Base-by-base conservation (phyloP, 2,797 vertebrate species). In the Lacerta viridis region DNA sequence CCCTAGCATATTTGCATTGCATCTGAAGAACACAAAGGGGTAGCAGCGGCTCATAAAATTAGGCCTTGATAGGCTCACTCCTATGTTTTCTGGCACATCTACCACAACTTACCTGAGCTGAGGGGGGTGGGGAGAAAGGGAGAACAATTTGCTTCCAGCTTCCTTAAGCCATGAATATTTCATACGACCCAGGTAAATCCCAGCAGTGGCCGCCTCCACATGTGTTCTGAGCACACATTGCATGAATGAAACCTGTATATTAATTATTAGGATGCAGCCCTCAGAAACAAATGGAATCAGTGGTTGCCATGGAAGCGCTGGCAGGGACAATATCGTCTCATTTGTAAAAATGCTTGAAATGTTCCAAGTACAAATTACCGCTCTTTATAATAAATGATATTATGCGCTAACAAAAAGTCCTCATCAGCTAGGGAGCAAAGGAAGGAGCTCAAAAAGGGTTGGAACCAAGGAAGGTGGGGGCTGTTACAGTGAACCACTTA, bases 221-320 rank as follows among this genome's bases (percentile, higher is more conserved):
- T 64, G 4, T 23, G 1, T 82, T 2, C 8, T 1, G 74, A 82
- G 10, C 74, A 1, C 0, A 71, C 92, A 75, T 87, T 88, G 79
- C 85, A 80, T 86, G 90, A 85, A 23, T 76, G 84, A 91, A 80
- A 91, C 80, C 1, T 29, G 87, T 91, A 43, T 89, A 80, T 95
- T 95, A 95, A 97, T 96, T 95, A 94, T 90, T 85, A 82, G 88
- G 84, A 78, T 78, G 92, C 89, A 68, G 92, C 93, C 91, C 87
- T 4, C 69, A 84, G 90, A 93, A 95, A 93, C 91, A 93, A 94
- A 91, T 80, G 91, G 91, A n/a, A 90, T 91, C 69, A 50, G 89
- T 91, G 90, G 96, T 97, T 96, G 95, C 96, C 95, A 96, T 97
- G 96, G 97, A 87, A 97, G 95, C 96, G 29, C 88, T 90, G 55